Conservation (phyloP, 2,888 invertebrate genomes). For the Conomelus anceps region DNA sequence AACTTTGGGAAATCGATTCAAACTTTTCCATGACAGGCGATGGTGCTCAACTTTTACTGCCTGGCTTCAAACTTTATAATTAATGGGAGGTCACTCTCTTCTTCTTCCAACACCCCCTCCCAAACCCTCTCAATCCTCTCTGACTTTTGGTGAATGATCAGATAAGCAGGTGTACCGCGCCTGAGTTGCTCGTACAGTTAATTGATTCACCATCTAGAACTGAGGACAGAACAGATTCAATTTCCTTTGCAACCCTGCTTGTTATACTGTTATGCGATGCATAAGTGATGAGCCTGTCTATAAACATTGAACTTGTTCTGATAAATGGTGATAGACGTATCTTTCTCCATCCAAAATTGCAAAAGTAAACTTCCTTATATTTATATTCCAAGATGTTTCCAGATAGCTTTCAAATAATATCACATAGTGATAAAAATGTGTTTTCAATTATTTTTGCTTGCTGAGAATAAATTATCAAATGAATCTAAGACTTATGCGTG, state of each 20-base stretch:
- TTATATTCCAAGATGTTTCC: too few relatives aligned
- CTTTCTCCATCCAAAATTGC: too few relatives aligned
- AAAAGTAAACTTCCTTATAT: too few relatives aligned
- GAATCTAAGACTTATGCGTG: too few relatives aligned
- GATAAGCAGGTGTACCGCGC: background rate
- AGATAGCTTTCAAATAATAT: too few relatives aligned
- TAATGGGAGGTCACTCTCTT: background rate
- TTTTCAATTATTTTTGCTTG: too few relatives aligned
- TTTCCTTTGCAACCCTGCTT: background rate
- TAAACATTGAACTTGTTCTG: too few relatives aligned
- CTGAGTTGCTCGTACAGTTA: background rate
- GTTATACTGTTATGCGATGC: background rate
- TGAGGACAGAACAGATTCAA: background rate
- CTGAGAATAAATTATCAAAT: too few relatives aligned
- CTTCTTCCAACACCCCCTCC: background rate
- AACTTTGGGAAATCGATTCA: background rate
- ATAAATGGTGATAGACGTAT: too few relatives aligned
- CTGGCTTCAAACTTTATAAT: background rate
- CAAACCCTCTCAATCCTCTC: too few relatives aligned
- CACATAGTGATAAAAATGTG: too few relatives aligned
- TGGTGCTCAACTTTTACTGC: background rate
- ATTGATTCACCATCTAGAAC: background rate
- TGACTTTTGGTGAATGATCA: background rate
- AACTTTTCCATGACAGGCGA: background rate
- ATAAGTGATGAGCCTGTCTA: too few relatives aligned